Evolutionary conservation across 2,888 invertebrate genomes (phyloP).

Genomic region (Notocelia uddmanniana): DNA sequence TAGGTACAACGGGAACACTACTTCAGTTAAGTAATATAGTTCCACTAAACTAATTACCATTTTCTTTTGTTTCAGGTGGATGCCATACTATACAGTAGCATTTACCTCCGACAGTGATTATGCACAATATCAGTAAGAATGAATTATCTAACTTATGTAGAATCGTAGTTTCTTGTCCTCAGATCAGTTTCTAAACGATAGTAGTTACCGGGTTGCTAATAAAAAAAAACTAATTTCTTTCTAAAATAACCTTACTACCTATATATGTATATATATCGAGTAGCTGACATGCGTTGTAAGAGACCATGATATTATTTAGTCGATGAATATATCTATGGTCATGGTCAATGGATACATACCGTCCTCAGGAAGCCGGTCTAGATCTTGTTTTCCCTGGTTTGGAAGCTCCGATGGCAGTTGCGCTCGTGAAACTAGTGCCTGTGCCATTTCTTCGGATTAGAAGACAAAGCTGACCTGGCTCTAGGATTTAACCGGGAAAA

Average conservation of each 20-base stretch:
- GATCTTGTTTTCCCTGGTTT: too few relatives aligned
- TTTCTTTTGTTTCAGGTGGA: conserved; percentile 77
- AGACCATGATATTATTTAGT: neutral
- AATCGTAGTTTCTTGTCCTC: conserved; percentile 20
- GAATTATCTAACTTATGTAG: conserved; percentile 42
- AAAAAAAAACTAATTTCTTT: neutral
- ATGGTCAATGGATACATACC: too few relatives aligned
- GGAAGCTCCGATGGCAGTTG: too few relatives aligned
- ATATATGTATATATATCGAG: too few relatives aligned
- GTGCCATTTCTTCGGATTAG: too few relatives aligned
- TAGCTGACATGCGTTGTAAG: neutral
- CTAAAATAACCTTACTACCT: too few relatives aligned
- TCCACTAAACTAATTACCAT: conserved; percentile 41
- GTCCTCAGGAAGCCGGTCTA: too few relatives aligned
- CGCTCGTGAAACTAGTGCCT: too few relatives aligned
- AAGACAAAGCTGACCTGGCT: too few relatives aligned
- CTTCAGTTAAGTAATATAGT: neutral
- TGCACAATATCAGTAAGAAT: conserved; percentile 46
- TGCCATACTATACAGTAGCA: conserved; percentile 57
- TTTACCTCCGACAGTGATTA: conserved; percentile 46
- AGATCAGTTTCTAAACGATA: neutral
- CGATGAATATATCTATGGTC: neutral
- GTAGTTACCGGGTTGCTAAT: neutral
- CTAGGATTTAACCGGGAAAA: too few relatives aligned
- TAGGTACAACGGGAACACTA: neutral